Conservation (phyloP, 2,888 invertebrate species). For the Drosophila gaucha region DNA sequence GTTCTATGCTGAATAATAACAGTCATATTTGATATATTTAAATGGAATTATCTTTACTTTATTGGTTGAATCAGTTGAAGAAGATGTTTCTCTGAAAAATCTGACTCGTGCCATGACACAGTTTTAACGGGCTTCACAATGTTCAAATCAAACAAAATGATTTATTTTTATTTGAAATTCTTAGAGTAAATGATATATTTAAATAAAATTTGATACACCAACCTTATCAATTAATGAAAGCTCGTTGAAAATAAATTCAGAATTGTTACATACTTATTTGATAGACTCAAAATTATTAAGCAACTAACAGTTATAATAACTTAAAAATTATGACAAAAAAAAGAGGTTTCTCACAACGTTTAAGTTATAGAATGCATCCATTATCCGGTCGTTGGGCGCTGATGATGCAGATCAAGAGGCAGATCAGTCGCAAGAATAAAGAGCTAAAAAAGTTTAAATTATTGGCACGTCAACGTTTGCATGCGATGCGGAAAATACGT, state of each 20-base stretch:
- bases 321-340: no score
- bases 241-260: constrained; percentile 20
- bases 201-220: not conserved
- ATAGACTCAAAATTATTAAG: not conserved
- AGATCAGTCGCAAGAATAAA: constrained; percentile 24
- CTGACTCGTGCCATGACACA: no score
- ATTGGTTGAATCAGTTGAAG: no score
- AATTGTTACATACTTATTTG: constrained; percentile 9
- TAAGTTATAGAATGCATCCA: constrained; percentile 27
- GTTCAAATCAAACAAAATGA: not conserved
- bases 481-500: constrained; percentile 23
- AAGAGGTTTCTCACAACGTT: no score
- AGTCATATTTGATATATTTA: no score
- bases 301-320: no score
- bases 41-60: no score
- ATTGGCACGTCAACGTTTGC: constrained; percentile 6
- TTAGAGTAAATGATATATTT: constrained; percentile 1
- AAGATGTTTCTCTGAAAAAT: no score
- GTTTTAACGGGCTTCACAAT: no score
- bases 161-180: not conserved
- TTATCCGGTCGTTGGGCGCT: constrained; percentile 10
- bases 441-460: constrained; percentile 15
- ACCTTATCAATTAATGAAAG: not conserved
- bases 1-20: no score
- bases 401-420: constrained; percentile 23